Base-by-base conservation (phyloP, 92 coral and sea anemone genomes). In the Meandrina meandrites region DNA sequence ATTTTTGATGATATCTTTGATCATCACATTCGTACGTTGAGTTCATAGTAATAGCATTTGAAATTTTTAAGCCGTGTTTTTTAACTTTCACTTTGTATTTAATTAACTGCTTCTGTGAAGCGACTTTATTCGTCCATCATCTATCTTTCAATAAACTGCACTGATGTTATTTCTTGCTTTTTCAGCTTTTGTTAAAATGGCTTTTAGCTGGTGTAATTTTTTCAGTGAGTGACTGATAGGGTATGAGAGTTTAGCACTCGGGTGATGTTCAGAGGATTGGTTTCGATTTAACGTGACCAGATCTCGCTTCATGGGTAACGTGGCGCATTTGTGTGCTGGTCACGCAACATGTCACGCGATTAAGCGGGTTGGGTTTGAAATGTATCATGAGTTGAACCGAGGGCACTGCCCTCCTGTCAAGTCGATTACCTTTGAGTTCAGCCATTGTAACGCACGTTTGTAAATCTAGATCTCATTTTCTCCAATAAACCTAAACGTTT, bases 281-380 rank as follows among this genome's bases (percentile, higher is more conserved):
- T 57, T 18, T 40, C 53, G 27, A 60, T 24, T 5, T 64, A 11
- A 8, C 64, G 19, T 47, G 36, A 24, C 31, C 28, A 36, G 74
- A 54, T 81, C 66, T 67, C 64, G 77, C 77, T 24, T 68, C 53
- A 45, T 32, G 8, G 45, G 24, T 68, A 9, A 84, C 87, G 74
- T 84, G 60, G 58, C 80, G 28, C 72, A 40, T 50, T 73, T 84
- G 81, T 75, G 80, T 84, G 87, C 80, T 84, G 80, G 87, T 74
- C 74, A 75, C 56, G 36, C 75, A 74, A 84, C 56, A 16, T 19
- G 71, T 84, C 87, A 27, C 87, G 81, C 87, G 22, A 80, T 12
- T 54, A 51, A 83, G 47, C 70, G 21, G 56, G 58, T 5, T 16
- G 73, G n/a, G 8, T 45, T 2, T 14, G n/a, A 8, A 4, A 68